phyloP scores from a whole-genome alignment of 2,888 invertebrate genomes.

The Pogonocherus hispidulus region DNA sequence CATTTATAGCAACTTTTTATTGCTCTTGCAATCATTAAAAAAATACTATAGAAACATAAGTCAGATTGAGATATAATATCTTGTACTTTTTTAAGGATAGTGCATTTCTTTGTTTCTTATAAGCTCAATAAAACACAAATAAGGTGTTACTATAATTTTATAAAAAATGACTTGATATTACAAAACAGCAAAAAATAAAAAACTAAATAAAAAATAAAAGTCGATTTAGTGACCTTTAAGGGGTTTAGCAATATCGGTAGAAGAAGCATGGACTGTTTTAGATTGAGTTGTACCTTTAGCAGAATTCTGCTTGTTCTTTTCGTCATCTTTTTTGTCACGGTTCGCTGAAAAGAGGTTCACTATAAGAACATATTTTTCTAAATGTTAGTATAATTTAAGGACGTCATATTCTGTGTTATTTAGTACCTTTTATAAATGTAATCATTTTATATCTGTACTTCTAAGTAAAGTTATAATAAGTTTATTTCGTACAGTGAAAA shows the following conservation, averaged over 20 bases:
- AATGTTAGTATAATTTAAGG: not conserved
- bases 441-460: too few relatives aligned
- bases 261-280: constrained; percentile 60
- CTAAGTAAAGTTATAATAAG: too few relatives aligned
- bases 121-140: constrained; percentile 50
- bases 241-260: constrained; percentile 52
- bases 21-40: constrained; percentile 17
- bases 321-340: constrained; percentile 66
- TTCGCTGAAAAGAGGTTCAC: constrained; percentile 63
- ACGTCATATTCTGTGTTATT: not conserved
- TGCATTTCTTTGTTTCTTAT: not conserved
- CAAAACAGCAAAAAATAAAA: constrained; percentile 46
- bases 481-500: too few relatives aligned
- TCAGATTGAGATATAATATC: not conserved
- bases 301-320: constrained; percentile 65
- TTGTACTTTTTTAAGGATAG: constrained; percentile 17
- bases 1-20: constrained; percentile 1
- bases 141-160: constrained; percentile 51
- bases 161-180: constrained; percentile 43
- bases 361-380: constrained; percentile 27
- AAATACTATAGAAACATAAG: not conserved
- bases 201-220: constrained; percentile 40
- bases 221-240: constrained; percentile 55
- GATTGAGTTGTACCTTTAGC: constrained; percentile 64
- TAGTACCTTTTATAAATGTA: too few relatives aligned